A percentile compares a stretch with the other conserved stretches of the same genome.
phyloP scores from a whole-genome alignment of 2,797 vertebrate species.

The Chaunax sp. region DNA sequence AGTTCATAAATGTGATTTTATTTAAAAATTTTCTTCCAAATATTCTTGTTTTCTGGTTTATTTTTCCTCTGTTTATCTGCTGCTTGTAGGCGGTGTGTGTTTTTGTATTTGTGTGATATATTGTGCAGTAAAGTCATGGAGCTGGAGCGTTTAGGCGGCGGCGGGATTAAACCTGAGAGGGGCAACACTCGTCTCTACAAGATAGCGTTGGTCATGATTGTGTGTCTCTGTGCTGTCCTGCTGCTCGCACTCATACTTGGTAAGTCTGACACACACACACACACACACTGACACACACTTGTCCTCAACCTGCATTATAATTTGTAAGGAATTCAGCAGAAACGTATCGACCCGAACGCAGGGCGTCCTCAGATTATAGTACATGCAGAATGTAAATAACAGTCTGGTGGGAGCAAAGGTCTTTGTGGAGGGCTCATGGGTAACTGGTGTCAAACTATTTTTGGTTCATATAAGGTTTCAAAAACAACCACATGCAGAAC shows the following conservation, averaged over 20 bases:
- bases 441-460: conserved; percentile 69
- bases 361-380: conserved; percentile 53
- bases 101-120: conserved; percentile 10
- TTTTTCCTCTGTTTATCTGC: neutral
- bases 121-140: conserved; percentile 71
- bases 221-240: conserved; percentile 77
- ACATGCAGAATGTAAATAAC: conserved; percentile 53
- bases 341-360: conserved; percentile 4
- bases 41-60: too few relatives aligned
- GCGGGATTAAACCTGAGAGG: conserved; percentile 71
- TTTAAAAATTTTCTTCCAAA: neutral
- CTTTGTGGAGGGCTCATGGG: conserved; percentile 25
- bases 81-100: neutral
- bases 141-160: conserved; percentile 74
- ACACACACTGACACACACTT: conserved; percentile 24
- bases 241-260: conserved; percentile 82
- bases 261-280: conserved; percentile 69
- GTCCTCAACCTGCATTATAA: conserved; percentile 51
- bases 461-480: conserved; percentile 75
- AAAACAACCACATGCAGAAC: conserved; percentile 35
- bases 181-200: conserved; percentile 78
- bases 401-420: conserved; percentile 51
- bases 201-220: conserved; percentile 86
- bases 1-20: neutral
- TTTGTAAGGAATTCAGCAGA: conserved; percentile 54